These are phyloP conservation scores for Eueremaeus valkanovi DNA, from an alignment of 2,888 invertebrate genomes.

Conservation along the genomic window DNA sequence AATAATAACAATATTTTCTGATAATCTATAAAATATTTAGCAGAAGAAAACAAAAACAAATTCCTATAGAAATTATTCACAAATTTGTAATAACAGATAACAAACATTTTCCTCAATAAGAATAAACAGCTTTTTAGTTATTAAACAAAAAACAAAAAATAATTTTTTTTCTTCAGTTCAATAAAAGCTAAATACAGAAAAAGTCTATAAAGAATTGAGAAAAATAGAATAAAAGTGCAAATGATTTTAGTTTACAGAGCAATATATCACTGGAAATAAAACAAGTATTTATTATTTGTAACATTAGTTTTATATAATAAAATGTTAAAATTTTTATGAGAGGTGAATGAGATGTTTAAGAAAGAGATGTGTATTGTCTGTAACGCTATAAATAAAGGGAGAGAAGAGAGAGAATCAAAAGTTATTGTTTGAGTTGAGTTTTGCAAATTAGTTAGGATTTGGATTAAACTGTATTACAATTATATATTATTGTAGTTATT, in stretches of 20 bases:
- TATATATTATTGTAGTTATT: background rate
- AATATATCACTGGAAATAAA: background rate
- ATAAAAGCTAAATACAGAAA: background rate
- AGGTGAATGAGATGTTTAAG: background rate
- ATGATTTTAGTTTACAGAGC: conserved; percentile 6
- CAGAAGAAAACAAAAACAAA: no score
- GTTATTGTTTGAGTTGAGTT: background rate
- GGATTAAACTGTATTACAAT: conserved; percentile 27
- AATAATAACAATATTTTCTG: background rate
- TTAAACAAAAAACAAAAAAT: background rate
- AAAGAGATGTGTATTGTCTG: background rate
- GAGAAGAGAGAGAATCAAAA: no score
- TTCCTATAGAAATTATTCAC: no score
- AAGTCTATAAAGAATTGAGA: conserved; percentile 2
- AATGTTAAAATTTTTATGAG: background rate
- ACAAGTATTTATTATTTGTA: background rate
- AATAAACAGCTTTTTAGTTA: background rate
- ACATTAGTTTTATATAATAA: background rate
- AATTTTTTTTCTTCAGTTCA: background rate
- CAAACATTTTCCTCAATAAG: background rate
- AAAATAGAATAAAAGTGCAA: conserved; percentile 13
- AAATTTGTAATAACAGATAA: no score
- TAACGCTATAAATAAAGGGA: background rate
- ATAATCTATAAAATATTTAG: no score
- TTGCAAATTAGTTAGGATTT: background rate